These are phyloP conservation scores for Noctua comes DNA, from an alignment of 2,888 invertebrate genomes.

Conservation along the genomic window DNA sequence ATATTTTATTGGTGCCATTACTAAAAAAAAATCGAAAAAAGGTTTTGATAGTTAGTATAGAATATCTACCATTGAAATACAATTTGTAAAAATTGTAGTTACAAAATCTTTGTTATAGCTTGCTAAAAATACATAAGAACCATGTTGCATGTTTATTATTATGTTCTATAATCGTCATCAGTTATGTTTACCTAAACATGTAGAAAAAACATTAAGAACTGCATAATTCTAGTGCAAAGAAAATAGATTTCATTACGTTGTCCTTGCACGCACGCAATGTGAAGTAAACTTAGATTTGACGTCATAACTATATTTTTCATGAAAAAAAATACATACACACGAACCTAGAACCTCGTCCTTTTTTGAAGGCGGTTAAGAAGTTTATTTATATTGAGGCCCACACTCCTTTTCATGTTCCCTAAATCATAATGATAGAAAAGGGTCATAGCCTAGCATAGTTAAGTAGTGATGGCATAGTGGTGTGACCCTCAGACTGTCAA, in stretches of 20 bases:
- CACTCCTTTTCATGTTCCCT: not conserved
- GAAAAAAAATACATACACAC: not conserved
- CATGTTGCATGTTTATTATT: conserved; percentile 21
- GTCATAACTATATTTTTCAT: not conserved
- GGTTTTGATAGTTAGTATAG: not conserved
- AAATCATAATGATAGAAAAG: too few species aligned
- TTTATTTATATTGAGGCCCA: not conserved
- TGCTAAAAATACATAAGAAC: conserved; percentile 1
- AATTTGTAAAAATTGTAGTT: not conserved
- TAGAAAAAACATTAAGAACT: conserved; percentile 30
- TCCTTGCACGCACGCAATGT: conserved; percentile 40
- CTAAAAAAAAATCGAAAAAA: not conserved
- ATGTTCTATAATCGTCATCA: conserved; percentile 12
- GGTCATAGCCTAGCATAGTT: too few species aligned
- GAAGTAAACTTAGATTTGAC: conserved; percentile 10
- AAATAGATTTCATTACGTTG: conserved; percentile 38
- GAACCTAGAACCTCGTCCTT: not conserved
- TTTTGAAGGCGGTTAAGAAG: not conserved
- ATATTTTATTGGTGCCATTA: not conserved
- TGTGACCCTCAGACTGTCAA: too few species aligned
- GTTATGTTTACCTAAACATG: conserved; percentile 31
- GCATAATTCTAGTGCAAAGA: conserved; percentile 37
- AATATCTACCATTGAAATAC: conserved; percentile 11
- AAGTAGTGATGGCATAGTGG: too few species aligned
- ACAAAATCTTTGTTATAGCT: not conserved